A percentile compares a stretch with the other conserved stretches of the same genome.
These are phyloP conservation scores for Augiades crinisus DNA, from an alignment of 2,888 invertebrate genomes.

Conservation along the genomic window DNA sequence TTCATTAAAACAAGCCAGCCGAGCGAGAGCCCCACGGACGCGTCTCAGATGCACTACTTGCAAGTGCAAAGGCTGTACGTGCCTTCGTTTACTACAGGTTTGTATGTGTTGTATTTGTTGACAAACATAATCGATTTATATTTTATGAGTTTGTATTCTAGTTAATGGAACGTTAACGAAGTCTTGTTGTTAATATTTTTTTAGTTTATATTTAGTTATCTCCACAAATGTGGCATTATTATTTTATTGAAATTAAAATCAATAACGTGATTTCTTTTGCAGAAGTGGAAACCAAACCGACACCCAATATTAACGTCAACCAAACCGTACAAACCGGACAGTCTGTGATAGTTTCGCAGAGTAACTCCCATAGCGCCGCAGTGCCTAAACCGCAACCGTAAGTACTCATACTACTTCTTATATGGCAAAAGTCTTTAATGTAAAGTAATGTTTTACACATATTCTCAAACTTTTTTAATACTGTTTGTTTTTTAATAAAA, in stretches of 20 bases:
- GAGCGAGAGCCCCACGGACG: conserved; percentile 39
- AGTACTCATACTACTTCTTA: conserved; percentile 44
- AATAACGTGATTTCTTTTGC: conserved; percentile 32
- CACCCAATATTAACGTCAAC: conserved; percentile 35
- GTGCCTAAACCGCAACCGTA: conserved; percentile 56
- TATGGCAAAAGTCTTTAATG: too few species aligned
- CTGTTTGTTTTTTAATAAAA: too few species aligned
- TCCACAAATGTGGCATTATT: too few species aligned
- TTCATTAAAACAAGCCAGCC: conserved; percentile 68
- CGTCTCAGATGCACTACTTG: conserved; percentile 64
- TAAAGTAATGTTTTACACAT: too few species aligned
- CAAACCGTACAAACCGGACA: conserved; percentile 48
- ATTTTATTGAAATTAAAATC: too few species aligned
- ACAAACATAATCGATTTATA: too few species aligned
- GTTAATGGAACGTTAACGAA: too few species aligned
- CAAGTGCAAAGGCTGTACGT: conserved; percentile 68
- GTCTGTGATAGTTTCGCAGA: conserved; percentile 76
- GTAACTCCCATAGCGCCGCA: conserved; percentile 50
- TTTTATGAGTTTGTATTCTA: too few species aligned
- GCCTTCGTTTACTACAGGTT: conserved; percentile 60
- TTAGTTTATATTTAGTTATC: too few species aligned
- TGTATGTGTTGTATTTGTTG: conserved; percentile 23
- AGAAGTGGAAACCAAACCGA: conserved; percentile 51
- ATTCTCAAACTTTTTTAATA: too few species aligned
- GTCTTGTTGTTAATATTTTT: too few species aligned